phyloP scores from a whole-genome alignment of 2,113 vertebrate genomes.

The Tonatia bakeri region DNA sequence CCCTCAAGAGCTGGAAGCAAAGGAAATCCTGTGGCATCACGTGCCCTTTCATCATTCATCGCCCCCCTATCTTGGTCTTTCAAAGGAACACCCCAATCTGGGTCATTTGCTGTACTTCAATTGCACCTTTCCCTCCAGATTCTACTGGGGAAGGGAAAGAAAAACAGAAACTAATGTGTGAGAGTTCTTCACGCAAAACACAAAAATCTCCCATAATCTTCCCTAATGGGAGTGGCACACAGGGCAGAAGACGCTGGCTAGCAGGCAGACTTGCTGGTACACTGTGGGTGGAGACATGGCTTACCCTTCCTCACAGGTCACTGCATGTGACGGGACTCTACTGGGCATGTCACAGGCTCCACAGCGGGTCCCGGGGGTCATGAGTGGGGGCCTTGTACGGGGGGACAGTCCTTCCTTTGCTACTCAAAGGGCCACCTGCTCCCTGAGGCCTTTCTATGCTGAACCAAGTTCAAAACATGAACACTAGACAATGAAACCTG shows the following conservation, averaged over 20 bases:
- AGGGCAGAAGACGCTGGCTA: background rate
- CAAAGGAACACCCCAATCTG: background rate
- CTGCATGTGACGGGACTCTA: background rate
- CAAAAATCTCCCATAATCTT: background rate
- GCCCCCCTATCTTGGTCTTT: background rate
- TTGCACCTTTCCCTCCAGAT: background rate
- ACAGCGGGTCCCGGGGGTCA: background rate
- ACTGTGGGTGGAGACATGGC: accelerated
- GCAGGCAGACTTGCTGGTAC: background rate
- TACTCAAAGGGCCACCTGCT: background rate
- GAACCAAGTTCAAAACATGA: background rate
- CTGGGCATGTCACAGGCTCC: accelerated
- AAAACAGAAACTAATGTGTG: background rate
- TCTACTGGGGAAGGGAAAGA: background rate
- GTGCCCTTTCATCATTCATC: too few relatives aligned
- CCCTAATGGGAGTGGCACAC: background rate
- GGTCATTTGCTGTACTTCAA: background rate
- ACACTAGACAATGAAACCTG: background rate
- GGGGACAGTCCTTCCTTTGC: background rate
- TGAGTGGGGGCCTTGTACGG: background rate
- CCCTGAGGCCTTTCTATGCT: background rate
- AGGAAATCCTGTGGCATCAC: too few relatives aligned
- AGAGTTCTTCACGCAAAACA: background rate
- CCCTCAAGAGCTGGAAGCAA: too few relatives aligned
- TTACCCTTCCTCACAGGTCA: background rate